A percentile compares a stretch with the other conserved stretches of the same genome.
Evolutionary conservation across 1,140 invertebrate genomes (phyloP).

Genomic region (Stegodyphus dumicola): DNA sequence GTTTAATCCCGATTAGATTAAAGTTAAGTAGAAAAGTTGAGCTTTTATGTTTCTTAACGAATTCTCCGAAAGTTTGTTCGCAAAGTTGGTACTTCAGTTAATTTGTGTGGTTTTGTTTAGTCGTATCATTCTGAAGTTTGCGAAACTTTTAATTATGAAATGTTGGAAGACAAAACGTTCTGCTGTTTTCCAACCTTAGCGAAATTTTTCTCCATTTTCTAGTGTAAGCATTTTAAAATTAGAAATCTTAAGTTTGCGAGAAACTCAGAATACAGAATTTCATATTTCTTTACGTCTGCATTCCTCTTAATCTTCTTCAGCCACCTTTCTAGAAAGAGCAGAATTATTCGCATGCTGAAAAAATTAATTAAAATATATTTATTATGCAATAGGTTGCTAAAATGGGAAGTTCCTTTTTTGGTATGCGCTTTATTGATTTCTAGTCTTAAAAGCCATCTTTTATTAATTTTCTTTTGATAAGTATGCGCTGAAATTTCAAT

Average conservation of each 20-base stretch:
- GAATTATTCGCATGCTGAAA: conserved; percentile 39
- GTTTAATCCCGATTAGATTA: too few species aligned
- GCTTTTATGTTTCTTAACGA: too few species aligned
- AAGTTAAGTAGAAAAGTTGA: too few species aligned
- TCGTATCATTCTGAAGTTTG: too few species aligned
- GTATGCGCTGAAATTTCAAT: conserved; percentile 52
- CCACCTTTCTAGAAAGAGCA: conserved; percentile 1
- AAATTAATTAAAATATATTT: conserved; percentile 59
- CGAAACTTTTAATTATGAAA: too few species aligned
- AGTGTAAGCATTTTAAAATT: background rate
- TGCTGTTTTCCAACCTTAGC: too few species aligned
- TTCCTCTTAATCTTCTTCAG: conserved; percentile 19
- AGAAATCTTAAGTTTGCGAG: background rate
- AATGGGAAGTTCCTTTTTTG: background rate
- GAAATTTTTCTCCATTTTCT: too few species aligned
- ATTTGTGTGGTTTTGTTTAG: too few species aligned
- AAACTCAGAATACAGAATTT: conserved; percentile 42
- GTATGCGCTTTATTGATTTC: conserved; percentile 43
- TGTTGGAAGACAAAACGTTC: too few species aligned
- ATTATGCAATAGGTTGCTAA: conserved; percentile 45
- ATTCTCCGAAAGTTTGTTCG: too few species aligned
- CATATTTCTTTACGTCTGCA: conserved; percentile 43
- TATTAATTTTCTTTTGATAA: conserved; percentile 44
- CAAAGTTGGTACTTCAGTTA: too few species aligned
- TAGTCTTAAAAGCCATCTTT: conserved; percentile 2